phyloP scores from a whole-genome alignment of 2,113 vertebrate genomes.

The Pitta sordida region DNA sequence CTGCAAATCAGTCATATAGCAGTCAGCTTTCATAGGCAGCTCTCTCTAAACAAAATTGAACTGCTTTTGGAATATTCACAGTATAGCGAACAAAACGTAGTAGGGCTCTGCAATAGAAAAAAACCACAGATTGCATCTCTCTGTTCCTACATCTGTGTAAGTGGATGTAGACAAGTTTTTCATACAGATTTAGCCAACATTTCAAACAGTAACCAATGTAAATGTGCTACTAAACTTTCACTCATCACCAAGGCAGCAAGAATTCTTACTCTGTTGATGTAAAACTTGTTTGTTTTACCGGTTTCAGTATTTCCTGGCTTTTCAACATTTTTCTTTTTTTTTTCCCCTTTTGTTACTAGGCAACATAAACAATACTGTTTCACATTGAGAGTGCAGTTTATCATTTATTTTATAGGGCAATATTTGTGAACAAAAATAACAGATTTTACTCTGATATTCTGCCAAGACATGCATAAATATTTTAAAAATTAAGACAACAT shows the following conservation, averaged over 20 bases:
- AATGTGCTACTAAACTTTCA: neutral
- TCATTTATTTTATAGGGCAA: slow-evolving; percentile 51
- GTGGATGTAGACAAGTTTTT: neutral
- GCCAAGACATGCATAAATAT: neutral
- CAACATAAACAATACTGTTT: slow-evolving; percentile 23
- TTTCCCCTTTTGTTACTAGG: slow-evolving; percentile 31
- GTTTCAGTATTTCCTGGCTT: neutral
- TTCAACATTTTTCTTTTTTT: neutral
- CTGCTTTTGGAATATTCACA: slow-evolving; percentile 2
- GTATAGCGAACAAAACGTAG: neutral
- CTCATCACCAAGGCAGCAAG: neutral
- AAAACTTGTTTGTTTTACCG: slow-evolving; percentile 28
- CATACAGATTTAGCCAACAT: neutral
- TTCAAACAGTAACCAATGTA: neutral
- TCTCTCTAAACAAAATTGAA: neutral
- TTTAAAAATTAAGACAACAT: neutral
- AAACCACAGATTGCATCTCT: neutral
- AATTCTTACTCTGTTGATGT: neutral
- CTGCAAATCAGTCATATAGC: neutral
- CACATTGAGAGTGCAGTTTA: neutral
- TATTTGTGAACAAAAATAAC: slow-evolving; percentile 21
- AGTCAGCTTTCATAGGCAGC: neutral
- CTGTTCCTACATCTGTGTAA: neutral
- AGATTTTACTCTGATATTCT: neutral
- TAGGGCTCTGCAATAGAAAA: neutral